A percentile compares a stretch with the other conserved stretches of the same genome.
Evolutionary conservation across 2,797 vertebrate species (phyloP).

Genomic region (Leptoclinus maculatus): DNA sequence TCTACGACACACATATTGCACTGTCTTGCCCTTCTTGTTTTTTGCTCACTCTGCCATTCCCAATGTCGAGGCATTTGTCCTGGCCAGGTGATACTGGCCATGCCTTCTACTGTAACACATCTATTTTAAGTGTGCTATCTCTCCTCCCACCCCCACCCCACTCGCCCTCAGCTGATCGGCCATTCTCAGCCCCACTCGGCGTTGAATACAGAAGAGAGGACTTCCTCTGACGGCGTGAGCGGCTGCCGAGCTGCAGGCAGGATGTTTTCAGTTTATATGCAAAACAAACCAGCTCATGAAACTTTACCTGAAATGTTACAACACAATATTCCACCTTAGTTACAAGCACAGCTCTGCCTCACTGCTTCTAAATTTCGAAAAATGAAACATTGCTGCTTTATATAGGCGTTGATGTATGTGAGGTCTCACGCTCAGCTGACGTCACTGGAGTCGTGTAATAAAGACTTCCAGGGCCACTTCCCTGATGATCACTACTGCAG

Average conservation of each 20-base stretch:
- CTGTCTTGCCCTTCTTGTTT: constrained; percentile 10
- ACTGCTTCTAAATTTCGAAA: not conserved
- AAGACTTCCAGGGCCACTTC: constrained; percentile 27
- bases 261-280: constrained; percentile 54
- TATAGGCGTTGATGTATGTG: not conserved
- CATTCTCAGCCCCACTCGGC: constrained; percentile 28
- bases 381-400: constrained; percentile 20
- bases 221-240: constrained; percentile 15
- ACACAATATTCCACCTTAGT: not conserved
- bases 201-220: constrained; percentile 23
- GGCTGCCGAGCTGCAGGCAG: constrained; percentile 13
- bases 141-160: constrained; percentile 7
- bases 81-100: constrained; percentile 74
- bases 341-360: not conserved
- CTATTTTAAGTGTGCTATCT: constrained; percentile 81
- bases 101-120: constrained; percentile 68
- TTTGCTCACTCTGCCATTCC: constrained; percentile 49
- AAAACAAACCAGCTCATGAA: constrained; percentile 38
- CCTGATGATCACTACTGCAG: constrained; percentile 21
- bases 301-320: constrained; percentile 22
- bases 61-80: constrained; percentile 72
- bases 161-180: constrained; percentile 24
- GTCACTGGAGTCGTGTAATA: constrained; percentile 31
- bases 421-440: constrained; percentile 35
- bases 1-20: constrained; percentile 4